Evolutionary conservation across 2,797 vertebrate species (phyloP).

Genomic region (Capromys pilorides): DNA sequence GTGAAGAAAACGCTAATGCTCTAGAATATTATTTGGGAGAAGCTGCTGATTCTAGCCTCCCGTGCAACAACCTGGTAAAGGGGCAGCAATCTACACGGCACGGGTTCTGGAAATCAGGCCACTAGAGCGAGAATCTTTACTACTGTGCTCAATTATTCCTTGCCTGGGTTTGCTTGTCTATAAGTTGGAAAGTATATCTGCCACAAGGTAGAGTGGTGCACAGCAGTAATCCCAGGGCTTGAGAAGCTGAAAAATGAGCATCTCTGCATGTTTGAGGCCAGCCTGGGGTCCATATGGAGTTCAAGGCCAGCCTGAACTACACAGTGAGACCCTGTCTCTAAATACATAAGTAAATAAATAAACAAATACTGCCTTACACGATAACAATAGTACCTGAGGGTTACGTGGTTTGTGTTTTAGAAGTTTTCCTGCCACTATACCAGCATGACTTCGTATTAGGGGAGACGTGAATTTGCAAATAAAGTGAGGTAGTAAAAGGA

Average conservation of each 20-base stretch:
- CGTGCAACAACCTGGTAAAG: background rate
- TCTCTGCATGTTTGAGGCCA: too few species aligned
- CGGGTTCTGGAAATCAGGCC: background rate
- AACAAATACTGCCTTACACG: background rate
- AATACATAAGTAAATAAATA: too few species aligned
- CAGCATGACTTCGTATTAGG: background rate
- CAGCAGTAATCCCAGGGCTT: background rate
- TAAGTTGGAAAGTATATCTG: background rate
- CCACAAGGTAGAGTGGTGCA: background rate
- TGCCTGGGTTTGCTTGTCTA: background rate
- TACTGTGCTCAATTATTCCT: background rate
- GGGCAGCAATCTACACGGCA: accelerated
- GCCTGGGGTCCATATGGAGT: too few species aligned
- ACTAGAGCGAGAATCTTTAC: background rate
- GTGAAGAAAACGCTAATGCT: background rate
- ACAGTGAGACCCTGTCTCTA: too few species aligned
- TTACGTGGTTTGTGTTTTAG: background rate
- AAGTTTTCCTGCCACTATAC: background rate
- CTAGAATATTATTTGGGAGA: background rate
- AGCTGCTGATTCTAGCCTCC: background rate
- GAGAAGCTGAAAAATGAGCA: background rate
- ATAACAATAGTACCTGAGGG: background rate
- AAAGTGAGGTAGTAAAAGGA: background rate
- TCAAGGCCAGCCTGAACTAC: too few species aligned
- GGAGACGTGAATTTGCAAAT: background rate